phyloP scores from a whole-genome alignment of 1,140 invertebrate genomes.

The Battus philenor region DNA sequence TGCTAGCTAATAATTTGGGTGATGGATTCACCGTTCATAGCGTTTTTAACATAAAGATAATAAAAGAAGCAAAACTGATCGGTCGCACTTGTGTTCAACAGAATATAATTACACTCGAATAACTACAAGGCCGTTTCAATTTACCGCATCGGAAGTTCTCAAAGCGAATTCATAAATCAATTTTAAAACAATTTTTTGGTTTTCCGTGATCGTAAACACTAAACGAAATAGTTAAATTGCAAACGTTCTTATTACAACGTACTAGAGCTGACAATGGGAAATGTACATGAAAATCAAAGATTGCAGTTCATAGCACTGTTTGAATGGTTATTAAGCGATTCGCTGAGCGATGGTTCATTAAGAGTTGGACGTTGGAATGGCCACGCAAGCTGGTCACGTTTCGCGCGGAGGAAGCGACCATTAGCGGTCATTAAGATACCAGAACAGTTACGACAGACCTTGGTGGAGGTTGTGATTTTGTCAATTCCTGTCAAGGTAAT shows the following conservation, averaged over 20 bases:
- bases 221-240: too few relatives aligned
- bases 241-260: not conserved
- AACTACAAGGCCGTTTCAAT: slow-evolving; percentile 4
- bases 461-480: too few relatives aligned
- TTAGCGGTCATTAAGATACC: slow-evolving; percentile 46
- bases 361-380: slow-evolving; percentile 15
- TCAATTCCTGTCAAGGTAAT: too few relatives aligned
- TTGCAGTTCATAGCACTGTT: not conserved
- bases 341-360: not conserved
- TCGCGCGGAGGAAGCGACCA: slow-evolving; percentile 40
- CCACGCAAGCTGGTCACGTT: slow-evolving; percentile 26
- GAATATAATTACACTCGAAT: not conserved
- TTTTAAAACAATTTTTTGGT: slow-evolving; percentile 9
- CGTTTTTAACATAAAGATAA: too few relatives aligned
- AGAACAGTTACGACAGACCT: not conserved
- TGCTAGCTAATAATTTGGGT: too few relatives aligned
- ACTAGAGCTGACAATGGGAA: not conserved
- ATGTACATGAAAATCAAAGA: not conserved
- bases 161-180: slow-evolving; percentile 8
- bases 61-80: too few relatives aligned
- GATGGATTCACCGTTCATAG: too few relatives aligned
- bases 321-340: slow-evolving; percentile 9
- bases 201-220: not conserved
- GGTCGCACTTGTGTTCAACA: too few relatives aligned
- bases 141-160: not conserved